phyloP scores from a whole-genome alignment of 2,113 vertebrate species.

The Melanotaenia duboulayi region DNA sequence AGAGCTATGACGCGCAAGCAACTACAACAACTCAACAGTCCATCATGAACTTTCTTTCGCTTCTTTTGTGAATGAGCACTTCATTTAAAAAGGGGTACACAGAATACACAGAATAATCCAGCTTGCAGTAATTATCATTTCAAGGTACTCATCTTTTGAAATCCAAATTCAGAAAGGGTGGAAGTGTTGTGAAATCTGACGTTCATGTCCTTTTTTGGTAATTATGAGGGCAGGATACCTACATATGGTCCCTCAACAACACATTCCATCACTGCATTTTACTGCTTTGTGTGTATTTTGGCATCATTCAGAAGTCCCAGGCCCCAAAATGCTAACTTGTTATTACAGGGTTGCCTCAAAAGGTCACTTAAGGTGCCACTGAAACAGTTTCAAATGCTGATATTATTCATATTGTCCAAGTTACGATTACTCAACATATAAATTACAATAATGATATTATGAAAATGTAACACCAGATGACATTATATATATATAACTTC shows the following conservation, averaged over 20 bases:
- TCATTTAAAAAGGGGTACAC: background rate
- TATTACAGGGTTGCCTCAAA: slow-evolving; percentile 51
- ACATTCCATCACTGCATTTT: slow-evolving; percentile 58
- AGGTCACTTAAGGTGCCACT: slow-evolving; percentile 58
- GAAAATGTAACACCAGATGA: too few relatives aligned
- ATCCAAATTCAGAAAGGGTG: slow-evolving; percentile 17
- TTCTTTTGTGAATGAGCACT: slow-evolving; percentile 15
- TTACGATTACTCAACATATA: background rate
- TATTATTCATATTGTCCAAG: slow-evolving; percentile 23
- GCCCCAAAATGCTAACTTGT: slow-evolving; percentile 41
- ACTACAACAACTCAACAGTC: background rate
- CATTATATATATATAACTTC: too few relatives aligned
- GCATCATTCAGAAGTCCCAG: slow-evolving; percentile 39
- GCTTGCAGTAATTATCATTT: background rate
- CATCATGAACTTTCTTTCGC: slow-evolving; percentile 4
- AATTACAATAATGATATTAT: background rate
- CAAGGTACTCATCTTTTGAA: background rate
- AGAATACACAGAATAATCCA: background rate
- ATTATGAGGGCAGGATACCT: slow-evolving; percentile 40
- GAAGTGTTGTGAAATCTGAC: slow-evolving; percentile 40
- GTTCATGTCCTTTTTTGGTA: slow-evolving; percentile 63
- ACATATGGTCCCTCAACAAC: slow-evolving; percentile 61
- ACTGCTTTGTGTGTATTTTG: slow-evolving; percentile 61
- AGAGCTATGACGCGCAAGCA: slow-evolving; percentile 1
- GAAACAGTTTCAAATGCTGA: slow-evolving; percentile 38